Base-by-base conservation (phyloP, 2,888 invertebrate species). In the Drosophila vallismaia region DNA sequence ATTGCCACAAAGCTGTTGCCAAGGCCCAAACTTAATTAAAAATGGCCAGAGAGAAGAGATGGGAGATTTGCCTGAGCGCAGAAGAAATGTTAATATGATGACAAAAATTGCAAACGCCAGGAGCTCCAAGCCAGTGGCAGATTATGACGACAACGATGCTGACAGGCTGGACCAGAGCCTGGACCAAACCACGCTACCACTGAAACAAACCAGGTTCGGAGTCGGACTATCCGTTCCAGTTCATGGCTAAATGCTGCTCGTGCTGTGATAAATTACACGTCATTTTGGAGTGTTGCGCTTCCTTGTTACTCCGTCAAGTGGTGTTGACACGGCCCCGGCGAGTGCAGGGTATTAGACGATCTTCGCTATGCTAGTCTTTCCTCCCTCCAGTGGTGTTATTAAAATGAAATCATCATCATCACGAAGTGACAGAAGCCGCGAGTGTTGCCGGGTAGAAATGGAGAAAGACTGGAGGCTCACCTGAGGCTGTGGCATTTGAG, bases 351-450 rank as follows among this genome's bases (percentile, higher is more conserved):
- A 67, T 68, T 74, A 77, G 84, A 76, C 75, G 76, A 60, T 64
- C 57, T 60, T 19, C 40, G 14, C 50, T n/a, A 57, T 49, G 42
- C 55, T 44, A 42, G 31, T 44, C 42, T 54, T 64, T 62, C 57
- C 59, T 29, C 26, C 49, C 60, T 19, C 86, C 66, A 75, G 86
- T 86, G 83, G 79, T 89, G 83, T 89, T 89, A 89, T 89, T 90
- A 89, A 89, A 89, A 89, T 88, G 87, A 89, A 89, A 89, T 90
- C 89, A 89, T 89, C 89, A 89, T 90, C 88, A 88, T 87, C 79
- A 76, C 59, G 86, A 79, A 79, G 82, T 85, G 82, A 82, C 79
- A 79, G 68, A 79, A 76, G 71, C 53, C 63, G 74, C 50, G 52
- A 54, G 36, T 44, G 42, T 19, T 36, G 67, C 44, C 58, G 29